Evolutionary conservation across 2,113 vertebrate species (phyloP), one percentile per base, ranked within the genome.

Genomic region (Cynocephalus volans): DNA sequence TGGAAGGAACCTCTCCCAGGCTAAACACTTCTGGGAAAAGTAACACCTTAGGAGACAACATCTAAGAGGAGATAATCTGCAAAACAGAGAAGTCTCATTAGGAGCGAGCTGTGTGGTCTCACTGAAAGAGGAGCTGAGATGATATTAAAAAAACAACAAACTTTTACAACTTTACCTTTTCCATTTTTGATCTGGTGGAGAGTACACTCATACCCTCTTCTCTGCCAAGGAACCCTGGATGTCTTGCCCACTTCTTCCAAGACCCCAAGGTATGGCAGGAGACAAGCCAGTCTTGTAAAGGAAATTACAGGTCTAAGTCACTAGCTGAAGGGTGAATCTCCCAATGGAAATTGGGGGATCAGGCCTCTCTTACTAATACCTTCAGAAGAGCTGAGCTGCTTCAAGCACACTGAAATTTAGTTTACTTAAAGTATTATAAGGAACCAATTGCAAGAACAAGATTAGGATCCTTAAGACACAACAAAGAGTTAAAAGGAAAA

Each of bases 401-500:
- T 96, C 73, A 82, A 93, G n/a, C 23, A 90, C 54, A 76, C 0
- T 67, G 19, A 52, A 62, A 79, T 96, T 86, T 92, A 54, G 21
- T 93, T 80, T 80, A 80, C 8, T 70, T 89, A 93, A 65, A 82
- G 36, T 2, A 93, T 83, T 81, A 88, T 90, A 93, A 73, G n/a
- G 19, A 90, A 64, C 50, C 19, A 88, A 15, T 79, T 86, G 31
- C 7, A 95, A 96, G 69, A 81, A 67, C 14, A 95, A 88, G 33
- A 93, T 73, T 54, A 26, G 50, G 18, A 41, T 95, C 58, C 92
- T 97, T 45, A 87, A 96, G 67, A 93, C 36, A 95, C 3, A 94
- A 88, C 6, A 73, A 82, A 87, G 31, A 58, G 31, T 65, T 64
- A 58, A 56, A 56, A 52, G 24, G 18, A 9, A 81, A 82, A 85